Evolutionary conservation across 2,797 vertebrate genomes (phyloP), one percentile per base, ranked within the genome.

Genomic region (Leuciscus waleckii): DNA sequence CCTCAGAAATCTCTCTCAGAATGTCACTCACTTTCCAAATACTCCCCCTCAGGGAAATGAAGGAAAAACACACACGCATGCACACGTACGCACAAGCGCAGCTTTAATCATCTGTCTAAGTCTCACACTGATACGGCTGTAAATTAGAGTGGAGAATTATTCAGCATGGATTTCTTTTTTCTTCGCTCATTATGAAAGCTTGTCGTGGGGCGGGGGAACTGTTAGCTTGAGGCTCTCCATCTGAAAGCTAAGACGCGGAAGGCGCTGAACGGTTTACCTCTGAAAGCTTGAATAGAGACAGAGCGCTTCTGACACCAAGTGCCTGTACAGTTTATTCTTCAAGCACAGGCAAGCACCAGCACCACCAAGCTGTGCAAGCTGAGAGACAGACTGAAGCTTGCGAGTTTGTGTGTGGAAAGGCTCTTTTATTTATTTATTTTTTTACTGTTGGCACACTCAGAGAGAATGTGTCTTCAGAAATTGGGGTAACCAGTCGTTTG

Each of bases 101-200:
- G 88, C 74, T 82, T 88, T 88, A 89, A 90, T 90, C 87, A 90
- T 90, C 86, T 87, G 87, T 86, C 90, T 87, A 86, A 86, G 85
- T 86, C 87, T 87, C 87, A 88, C 87, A 86, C 84, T 87, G 90
- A 87, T 93, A 89, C 56, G 65, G 89, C 88, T 87, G 90, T 92
- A 93, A 92, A 94, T 90, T 92, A 91, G 85, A 90, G 85, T 70
- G 70, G 89, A 90, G 89, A 92, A 92, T 93, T 93, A 90, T 89
- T 92, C 87, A 89, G 87, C 88, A 82, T 90, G 81, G 88, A 68
- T 90, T 91, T 86, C 78, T 89, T 86, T 68, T 85, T 88, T 88
- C 89, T 91, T 84, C 74, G 86, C 79, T 86, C 80, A 88, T 88
- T 85, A 79, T 76, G 80, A 86, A 86, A 87, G 87, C 89, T 88